Percentiles rank a stretch among this genome's conserved stretches.
Conservation (phyloP, 2,888 invertebrate species). For the Callinectes sapidus region DNA sequence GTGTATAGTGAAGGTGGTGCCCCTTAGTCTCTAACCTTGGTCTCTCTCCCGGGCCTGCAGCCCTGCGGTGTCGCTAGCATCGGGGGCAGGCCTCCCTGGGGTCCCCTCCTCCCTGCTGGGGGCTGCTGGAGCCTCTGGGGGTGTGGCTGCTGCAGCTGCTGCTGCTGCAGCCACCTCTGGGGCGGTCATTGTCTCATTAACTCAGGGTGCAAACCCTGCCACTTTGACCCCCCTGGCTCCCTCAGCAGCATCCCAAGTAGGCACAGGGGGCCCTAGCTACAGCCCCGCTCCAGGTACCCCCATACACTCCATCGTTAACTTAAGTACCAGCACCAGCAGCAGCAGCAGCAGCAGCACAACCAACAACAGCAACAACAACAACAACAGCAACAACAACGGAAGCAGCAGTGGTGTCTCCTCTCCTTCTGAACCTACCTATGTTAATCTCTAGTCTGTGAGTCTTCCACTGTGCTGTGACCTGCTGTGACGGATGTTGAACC, state of each 20-base stretch:
- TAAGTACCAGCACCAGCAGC: conserved; percentile 72
- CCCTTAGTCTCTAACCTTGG: conserved; percentile 72
- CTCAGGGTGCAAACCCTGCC: conserved; percentile 68
- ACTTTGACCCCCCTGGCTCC: conserved; percentile 68
- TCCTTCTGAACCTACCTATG: conserved; percentile 73
- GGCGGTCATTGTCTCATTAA: conserved; percentile 67
- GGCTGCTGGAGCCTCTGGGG: conserved; percentile 70
- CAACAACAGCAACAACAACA: conserved; percentile 70
- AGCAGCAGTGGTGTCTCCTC: conserved; percentile 72
- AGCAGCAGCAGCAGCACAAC: conserved; percentile 70
- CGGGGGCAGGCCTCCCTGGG: conserved; percentile 70
- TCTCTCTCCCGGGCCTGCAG: conserved; percentile 72
- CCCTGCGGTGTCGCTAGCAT: conserved; percentile 72
- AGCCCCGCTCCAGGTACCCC: conserved; percentile 71
- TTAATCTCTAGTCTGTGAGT: conserved; percentile 73
- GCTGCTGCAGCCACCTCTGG: conserved; percentile 68
- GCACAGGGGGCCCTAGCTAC: conserved; percentile 70
- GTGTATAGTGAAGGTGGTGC: conserved; percentile 67
- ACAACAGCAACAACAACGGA: conserved; percentile 71
- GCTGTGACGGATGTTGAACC: conserved; percentile 69
- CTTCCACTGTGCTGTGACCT: conserved; percentile 70
- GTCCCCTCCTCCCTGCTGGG: conserved; percentile 67
- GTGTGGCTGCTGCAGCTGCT: conserved; percentile 65
- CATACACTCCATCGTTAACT: conserved; percentile 73
- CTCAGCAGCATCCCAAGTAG: conserved; percentile 66